phyloP scores from a whole-genome alignment of 2,113 vertebrate genomes.

The Microcebus ravelobensis region DNA sequence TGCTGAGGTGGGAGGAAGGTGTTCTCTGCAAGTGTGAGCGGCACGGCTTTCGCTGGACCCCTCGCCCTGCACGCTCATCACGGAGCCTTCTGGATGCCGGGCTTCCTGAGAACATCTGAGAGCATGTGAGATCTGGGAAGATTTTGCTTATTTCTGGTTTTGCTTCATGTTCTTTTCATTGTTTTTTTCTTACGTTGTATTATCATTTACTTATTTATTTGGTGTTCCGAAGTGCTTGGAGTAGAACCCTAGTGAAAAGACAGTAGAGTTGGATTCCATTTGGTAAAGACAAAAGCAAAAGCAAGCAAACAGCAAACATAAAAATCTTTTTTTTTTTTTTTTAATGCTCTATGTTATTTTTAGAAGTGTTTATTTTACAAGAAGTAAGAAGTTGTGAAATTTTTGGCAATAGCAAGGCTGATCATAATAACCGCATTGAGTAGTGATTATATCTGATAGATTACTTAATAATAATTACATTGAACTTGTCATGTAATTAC shows the following conservation, averaged over 20 bases:
- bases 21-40: no score
- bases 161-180: not conserved
- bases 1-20: not conserved
- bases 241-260: not conserved
- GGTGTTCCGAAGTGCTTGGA: not conserved
- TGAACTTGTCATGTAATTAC: slow-evolving; percentile 72
- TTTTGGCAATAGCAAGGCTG: not conserved
- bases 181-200: not conserved
- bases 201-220: not conserved
- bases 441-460: slow-evolving; percentile 58
- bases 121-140: not conserved
- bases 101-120: not conserved
- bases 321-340: not conserved
- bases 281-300: not conserved
- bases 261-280: not conserved
- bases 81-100: not conserved
- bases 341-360: not conserved
- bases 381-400: not conserved
- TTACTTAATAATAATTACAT: slow-evolving; percentile 78
- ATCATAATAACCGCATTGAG: slow-evolving; percentile 22
- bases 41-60: not conserved
- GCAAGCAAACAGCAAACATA: not conserved
- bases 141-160: not conserved
- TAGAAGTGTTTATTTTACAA: not conserved
- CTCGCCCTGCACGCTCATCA: not conserved